Conservation (phyloP, 2,888 invertebrate genomes). For the Chrysomela aeneicollis region DNA sequence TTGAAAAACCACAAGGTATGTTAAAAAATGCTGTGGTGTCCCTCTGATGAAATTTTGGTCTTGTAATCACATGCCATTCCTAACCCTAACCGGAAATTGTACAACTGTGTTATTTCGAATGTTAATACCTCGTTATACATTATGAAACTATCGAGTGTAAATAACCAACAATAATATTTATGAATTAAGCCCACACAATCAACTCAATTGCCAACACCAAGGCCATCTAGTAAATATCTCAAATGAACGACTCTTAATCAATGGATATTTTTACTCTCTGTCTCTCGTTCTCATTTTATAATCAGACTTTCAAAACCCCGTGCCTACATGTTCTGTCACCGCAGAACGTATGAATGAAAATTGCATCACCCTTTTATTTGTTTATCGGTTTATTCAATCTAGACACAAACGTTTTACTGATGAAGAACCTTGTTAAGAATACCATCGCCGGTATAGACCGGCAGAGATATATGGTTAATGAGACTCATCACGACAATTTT, state of each 20-base stretch:
- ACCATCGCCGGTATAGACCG: neutral
- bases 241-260: conserved; percentile 36
- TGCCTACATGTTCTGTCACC: conserved; percentile 25
- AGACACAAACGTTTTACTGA: too few species aligned
- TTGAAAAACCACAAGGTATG: too few species aligned
- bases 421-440: too few species aligned
- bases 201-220: conserved; percentile 15
- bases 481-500: neutral
- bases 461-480: neutral
- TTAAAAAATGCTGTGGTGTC: too few species aligned
- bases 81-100: too few species aligned
- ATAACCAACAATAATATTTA: conserved; percentile 31
- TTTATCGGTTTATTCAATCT: neutral
- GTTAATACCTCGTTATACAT: neutral
- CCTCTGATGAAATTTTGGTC: too few species aligned
- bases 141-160: conserved; percentile 17
- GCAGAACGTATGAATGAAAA: conserved; percentile 29
- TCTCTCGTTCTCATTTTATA: conserved; percentile 29
- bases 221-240: conserved; percentile 33
- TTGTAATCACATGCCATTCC: too few species aligned
- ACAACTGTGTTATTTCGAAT: too few species aligned
- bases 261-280: conserved; percentile 35
- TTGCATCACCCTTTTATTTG: conserved; percentile 22
- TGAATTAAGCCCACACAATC: conserved; percentile 32
- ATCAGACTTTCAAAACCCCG: conserved; percentile 26